These are phyloP conservation scores for Amphibalanus amphitrite DNA, from an alignment of 1,140 invertebrate genomes.

Conservation along the genomic window DNA sequence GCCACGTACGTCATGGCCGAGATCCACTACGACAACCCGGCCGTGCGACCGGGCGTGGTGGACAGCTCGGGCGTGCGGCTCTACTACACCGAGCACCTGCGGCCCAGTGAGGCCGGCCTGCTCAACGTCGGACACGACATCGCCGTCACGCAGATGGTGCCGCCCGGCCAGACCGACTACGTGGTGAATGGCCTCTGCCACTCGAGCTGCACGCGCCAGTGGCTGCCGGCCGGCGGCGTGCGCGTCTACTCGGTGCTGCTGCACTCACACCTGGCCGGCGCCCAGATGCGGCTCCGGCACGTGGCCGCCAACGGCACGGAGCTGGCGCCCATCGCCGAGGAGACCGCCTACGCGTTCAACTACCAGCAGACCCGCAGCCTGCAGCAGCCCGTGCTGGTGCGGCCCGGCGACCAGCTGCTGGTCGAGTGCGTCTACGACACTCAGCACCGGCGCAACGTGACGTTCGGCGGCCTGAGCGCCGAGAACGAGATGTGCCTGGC, in stretches of 20 bases:
- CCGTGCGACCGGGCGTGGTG: constrained; percentile 42
- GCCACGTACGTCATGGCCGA: constrained; percentile 46
- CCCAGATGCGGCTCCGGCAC: too few relatives aligned
- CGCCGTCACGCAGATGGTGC: constrained; percentile 58
- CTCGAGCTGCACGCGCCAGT: constrained; percentile 49
- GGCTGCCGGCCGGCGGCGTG: constrained; percentile 29
- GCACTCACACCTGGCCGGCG: constrained; percentile 38
- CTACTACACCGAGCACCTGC: constrained; percentile 43
- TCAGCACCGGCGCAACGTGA: constrained; percentile 41
- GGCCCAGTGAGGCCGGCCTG: constrained; percentile 30
- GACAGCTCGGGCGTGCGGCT: constrained; percentile 47
- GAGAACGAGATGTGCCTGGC: constrained; percentile 55
- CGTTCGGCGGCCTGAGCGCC: constrained; percentile 46
- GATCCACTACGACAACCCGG: constrained; percentile 45
- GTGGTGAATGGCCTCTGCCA: constrained; percentile 59
- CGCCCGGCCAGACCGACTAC: constrained; percentile 50
- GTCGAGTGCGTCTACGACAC: constrained; percentile 53
- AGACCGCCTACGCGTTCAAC: constrained; percentile 25
- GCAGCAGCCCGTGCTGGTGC: constrained; percentile 14
- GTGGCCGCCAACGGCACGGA: constrained; percentile 18
- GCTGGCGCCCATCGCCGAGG: constrained; percentile 21
- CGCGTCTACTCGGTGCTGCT: constrained; percentile 52
- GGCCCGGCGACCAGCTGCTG: constrained; percentile 43
- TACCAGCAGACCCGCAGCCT: constrained; percentile 22
- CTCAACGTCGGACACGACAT: constrained; percentile 63